Conservation (phyloP, 2,113 vertebrate genomes). For the Antechinus stuartii region DNA sequence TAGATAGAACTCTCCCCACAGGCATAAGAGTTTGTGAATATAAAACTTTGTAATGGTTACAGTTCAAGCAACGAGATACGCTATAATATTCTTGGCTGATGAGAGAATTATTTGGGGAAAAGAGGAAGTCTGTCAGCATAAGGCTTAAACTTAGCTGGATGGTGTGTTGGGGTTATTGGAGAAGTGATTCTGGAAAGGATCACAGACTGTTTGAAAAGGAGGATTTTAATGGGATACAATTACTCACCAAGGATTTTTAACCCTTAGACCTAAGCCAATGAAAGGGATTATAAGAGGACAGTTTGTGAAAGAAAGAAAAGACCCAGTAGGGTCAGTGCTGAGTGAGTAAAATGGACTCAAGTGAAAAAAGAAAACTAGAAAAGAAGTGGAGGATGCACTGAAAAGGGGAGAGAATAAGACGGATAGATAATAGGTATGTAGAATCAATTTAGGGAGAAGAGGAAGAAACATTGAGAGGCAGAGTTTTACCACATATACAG, state of each 20-base stretch:
- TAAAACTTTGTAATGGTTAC: conserved; percentile 40
- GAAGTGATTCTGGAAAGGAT: conserved; percentile 56
- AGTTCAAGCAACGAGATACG: conserved; percentile 27
- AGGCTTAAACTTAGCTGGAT: conserved; percentile 29
- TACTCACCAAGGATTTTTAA: conserved; percentile 50
- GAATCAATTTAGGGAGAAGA: background rate
- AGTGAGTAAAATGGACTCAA: conserved; percentile 17
- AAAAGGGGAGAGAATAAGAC: background rate
- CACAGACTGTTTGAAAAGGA: conserved; percentile 60
- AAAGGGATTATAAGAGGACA: conserved; percentile 26
- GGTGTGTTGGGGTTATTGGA: background rate
- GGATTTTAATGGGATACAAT: conserved; percentile 44
- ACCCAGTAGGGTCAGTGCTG: background rate
- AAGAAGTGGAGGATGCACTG: background rate
- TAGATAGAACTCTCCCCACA: background rate
- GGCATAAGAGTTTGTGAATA: conserved; percentile 37
- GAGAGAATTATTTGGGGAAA: background rate
- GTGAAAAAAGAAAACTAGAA: conserved; percentile 10
- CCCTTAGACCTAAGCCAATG: background rate
- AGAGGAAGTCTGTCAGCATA: conserved; percentile 42
- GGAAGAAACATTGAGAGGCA: background rate
- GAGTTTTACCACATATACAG: background rate
- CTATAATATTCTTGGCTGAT: conserved; percentile 21
- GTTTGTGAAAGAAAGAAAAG: background rate
- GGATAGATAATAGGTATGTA: background rate